Evolutionary conservation across 2,797 vertebrate genomes (phyloP).

Genomic region (Erethizon dorsatum): DNA sequence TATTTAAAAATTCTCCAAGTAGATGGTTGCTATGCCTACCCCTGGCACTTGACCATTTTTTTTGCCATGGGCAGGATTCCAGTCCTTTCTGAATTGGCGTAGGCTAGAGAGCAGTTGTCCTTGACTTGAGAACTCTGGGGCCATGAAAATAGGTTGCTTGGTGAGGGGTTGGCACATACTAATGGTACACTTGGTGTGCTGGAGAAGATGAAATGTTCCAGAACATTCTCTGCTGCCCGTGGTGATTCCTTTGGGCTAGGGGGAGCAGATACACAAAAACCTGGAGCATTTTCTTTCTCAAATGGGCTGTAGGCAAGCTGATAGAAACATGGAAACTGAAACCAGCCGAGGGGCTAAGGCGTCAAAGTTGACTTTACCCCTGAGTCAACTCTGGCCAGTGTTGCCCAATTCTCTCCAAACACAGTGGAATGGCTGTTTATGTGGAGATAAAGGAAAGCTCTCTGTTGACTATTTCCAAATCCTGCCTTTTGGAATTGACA

Average conservation of each 20-base stretch:
- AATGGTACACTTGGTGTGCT: background rate
- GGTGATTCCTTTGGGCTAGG: background rate
- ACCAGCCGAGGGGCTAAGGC: background rate
- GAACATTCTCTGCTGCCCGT: constrained; percentile 13
- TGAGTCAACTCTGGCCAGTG: background rate
- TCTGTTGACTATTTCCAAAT: constrained; percentile 78
- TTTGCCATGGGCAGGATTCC: background rate
- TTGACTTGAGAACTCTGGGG: background rate
- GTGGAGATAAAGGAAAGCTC: constrained; percentile 73
- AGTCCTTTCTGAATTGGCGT: background rate
- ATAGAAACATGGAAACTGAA: background rate
- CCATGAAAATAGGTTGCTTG: constrained; percentile 25
- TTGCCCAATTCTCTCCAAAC: constrained; percentile 80
- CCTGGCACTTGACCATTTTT: constrained; percentile 35
- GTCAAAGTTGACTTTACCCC: constrained; percentile 48
- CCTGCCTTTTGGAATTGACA: constrained; percentile 81
- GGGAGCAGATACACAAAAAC: background rate
- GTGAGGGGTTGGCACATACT: background rate
- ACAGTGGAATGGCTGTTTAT: constrained; percentile 53
- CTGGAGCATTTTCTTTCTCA: background rate
- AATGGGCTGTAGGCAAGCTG: background rate
- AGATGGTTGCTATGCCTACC: constrained; percentile 50
- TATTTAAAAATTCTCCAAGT: background rate
- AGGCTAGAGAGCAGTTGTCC: background rate
- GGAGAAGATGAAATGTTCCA: constrained; percentile 5